Evolutionary conservation across 2,113 vertebrate genomes (phyloP), one percentile per base, ranked within the genome.

Genomic region (Dipodomys merriami): DNA sequence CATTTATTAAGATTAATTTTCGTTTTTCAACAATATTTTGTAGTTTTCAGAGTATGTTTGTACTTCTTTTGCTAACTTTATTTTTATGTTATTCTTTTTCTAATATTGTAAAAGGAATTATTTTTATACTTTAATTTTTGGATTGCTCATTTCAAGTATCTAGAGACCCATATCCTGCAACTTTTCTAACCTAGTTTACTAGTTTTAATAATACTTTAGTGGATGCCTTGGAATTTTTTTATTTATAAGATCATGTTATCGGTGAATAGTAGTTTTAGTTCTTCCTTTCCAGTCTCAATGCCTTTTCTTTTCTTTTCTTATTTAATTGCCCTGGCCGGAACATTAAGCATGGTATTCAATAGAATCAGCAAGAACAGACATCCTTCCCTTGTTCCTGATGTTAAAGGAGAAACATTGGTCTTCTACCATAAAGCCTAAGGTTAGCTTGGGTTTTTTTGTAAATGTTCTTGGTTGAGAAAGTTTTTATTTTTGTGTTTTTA

Each of bases 81-180:
- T 89, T 91, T 29, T 39, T 79, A 71, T 83, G 77, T 93, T 76
- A 79, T 86, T 88, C 57, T 20, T 80, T 92, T 89, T 29, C 53
- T 94, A 60, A 44, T 81, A 49, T 69, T 60, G 4, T 82, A 82
- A 77, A 86, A 73, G 10, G 19, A 87, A 25, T 67, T 88, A 29
- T 30, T 90, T 91, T 86, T 46, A 57, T 35, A 86, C 44, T 91
- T 86, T 71, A 44, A 78, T 69, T 95, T 93, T 86, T 82, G 53
- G 69, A 30, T 84, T 68, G 6, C 73, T 91, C 62, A 80, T 83
- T 93, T 4, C 15, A 57, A 65, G 5, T 77, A 8, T 86, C 10
- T 71, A 86, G 39, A 82, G 57, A 94, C 23, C 57, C 25, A 25
- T 86, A n/a, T 93, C 33, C 44, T 87, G 27, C 5, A 73, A 6